These are phyloP conservation scores for Glyptemys insculpta DNA, from an alignment of 2,797 vertebrate species.

Conservation along the genomic window DNA sequence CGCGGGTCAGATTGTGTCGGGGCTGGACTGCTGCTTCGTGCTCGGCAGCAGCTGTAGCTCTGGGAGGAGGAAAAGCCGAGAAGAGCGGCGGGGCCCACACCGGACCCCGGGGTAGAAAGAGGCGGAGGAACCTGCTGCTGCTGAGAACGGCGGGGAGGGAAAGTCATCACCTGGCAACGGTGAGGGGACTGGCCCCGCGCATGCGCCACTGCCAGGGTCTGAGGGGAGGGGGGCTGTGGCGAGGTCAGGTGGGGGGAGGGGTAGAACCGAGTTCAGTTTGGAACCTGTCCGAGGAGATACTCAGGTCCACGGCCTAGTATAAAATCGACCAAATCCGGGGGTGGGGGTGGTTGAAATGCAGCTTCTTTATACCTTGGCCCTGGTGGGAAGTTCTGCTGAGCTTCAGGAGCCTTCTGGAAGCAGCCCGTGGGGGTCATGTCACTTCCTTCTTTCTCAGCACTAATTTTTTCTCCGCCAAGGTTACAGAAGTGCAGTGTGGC, in stretches of 20 bases:
- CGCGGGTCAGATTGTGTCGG: slow-evolving; percentile 21
- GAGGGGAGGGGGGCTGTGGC: background rate
- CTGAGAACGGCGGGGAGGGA: slow-evolving; percentile 71
- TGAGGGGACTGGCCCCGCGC: slow-evolving; percentile 42
- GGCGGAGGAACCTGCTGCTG: slow-evolving; percentile 68
- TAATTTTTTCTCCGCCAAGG: background rate
- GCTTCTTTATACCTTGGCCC: background rate
- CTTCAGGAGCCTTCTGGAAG: slow-evolving; percentile 50
- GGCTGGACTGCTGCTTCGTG: background rate
- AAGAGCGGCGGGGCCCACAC: slow-evolving; percentile 15
- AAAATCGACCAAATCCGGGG: too few species aligned
- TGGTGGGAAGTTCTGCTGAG: background rate
- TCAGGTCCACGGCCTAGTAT: background rate
- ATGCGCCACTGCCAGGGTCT: background rate
- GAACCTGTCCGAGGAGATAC: background rate
- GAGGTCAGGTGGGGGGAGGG: background rate
- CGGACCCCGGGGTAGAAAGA: slow-evolving; percentile 61
- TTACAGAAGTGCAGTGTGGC: background rate
- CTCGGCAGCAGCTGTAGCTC: slow-evolving; percentile 23
- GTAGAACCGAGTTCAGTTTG: background rate
- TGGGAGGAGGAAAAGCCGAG: background rate
- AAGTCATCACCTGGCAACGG: slow-evolving; percentile 75
- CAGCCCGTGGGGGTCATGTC: background rate
- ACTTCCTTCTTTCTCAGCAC: slow-evolving; percentile 28
- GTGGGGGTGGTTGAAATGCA: background rate